Evolutionary conservation across 1,140 invertebrate species (phyloP), one percentile per base, ranked within the genome.

Genomic region (Cephus cinctus): DNA sequence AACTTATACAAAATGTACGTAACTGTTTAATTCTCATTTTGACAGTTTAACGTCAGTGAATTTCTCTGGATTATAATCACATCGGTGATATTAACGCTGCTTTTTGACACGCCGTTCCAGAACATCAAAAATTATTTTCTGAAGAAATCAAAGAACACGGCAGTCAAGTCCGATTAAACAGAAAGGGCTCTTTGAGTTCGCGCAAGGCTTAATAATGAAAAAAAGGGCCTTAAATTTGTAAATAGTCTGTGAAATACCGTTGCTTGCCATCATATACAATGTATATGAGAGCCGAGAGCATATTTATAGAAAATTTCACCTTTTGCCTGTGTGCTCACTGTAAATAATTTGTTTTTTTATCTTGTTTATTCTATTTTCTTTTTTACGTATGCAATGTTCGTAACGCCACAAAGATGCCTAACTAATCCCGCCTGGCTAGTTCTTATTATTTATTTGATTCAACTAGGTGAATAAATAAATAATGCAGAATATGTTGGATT

Each of bases 61-160:
- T 60, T 77, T 2, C 27, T 75, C 11, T 80, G 74, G 59, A 81
- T 85, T 8, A 43, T 86, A 36, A 8, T 80, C 16, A 76, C 76
- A 22, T 84, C 85, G 0, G 66, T 80, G 38, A 56, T 82, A 30
- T 60, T 87, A 5, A 87, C 85, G 2, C 54, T 88, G 32, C 69
- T 86, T 5, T 82, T 88, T 42, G 82, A 87, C 43, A 80, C 79
- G 11, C 85, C 85, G 21, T 84, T 86, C 61, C 84, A 87, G 65
- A 85, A 83, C 43, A 67, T 86, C 4, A 86, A 82, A 55, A 84
- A 82, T 43, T 46, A 69, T 41, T 61, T 69, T 14, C 45, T 73
- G 21, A 72, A 65, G 36, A 67, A 67, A 38, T 27, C 38, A 18
- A 6, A 44, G 0, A 31, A 42, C n/a, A n/a, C n/a, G n/a, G n/a